These are phyloP conservation scores for Pogonomyrmex californicus DNA, from an alignment of 1,140 invertebrate species.

Conservation along the genomic window DNA sequence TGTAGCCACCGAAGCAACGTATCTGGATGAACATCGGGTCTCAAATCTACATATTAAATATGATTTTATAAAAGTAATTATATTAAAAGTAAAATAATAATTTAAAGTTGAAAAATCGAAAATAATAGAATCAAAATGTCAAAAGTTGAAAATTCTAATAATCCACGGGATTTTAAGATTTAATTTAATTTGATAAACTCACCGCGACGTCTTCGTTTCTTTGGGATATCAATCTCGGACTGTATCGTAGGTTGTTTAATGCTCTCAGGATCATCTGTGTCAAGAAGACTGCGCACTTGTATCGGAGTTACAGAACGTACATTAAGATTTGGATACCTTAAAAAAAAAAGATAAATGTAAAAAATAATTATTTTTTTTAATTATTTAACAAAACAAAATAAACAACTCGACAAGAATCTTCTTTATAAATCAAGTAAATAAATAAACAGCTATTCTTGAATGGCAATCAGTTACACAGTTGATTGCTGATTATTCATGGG, in stretches of 20 bases:
- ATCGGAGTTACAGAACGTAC: slow-evolving; percentile 88
- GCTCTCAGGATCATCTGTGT: slow-evolving; percentile 89
- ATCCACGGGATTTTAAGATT: too few relatives aligned
- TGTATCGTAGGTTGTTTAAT: slow-evolving; percentile 88
- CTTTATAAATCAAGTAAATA: not conserved
- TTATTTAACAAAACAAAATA: not conserved
- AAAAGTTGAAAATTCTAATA: not conserved
- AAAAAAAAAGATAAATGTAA: slow-evolving; percentile 22
- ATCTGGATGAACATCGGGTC: slow-evolving; percentile 90
- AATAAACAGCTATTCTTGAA: not conserved
- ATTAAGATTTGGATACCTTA: slow-evolving; percentile 87
- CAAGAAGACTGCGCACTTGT: slow-evolving; percentile 89
- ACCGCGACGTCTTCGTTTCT: slow-evolving; percentile 90
- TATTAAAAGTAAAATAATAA: not conserved
- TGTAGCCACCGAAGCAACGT: slow-evolving; percentile 92
- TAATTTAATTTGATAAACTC: slow-evolving; percentile 63
- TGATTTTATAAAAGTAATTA: slow-evolving; percentile 3
- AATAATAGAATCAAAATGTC: not conserved
- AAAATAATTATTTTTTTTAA: not conserved
- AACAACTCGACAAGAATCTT: not conserved
- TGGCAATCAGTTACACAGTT: not conserved
- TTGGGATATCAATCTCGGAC: slow-evolving; percentile 86
- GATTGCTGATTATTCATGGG: not conserved
- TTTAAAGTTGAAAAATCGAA: not conserved
- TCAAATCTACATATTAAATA: slow-evolving; percentile 60